Percentiles rank a stretch among this genome's conserved stretches.
Conservation (phyloP, 2,113 vertebrate species). For the Mugil cephalus region DNA sequence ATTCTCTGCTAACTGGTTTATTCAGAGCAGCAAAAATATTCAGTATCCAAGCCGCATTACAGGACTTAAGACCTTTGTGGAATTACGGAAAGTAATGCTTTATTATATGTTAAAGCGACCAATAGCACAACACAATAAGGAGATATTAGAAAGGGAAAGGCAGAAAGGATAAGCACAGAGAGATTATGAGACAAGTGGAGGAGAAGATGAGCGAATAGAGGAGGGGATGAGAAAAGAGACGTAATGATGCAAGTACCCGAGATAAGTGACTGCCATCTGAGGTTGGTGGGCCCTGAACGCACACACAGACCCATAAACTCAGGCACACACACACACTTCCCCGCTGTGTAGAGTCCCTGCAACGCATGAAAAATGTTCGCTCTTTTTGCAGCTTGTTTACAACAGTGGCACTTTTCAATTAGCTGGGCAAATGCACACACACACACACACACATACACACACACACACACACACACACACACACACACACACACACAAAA, state of each 20-base stretch:
- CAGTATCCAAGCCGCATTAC: conserved; percentile 1
- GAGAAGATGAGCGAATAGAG: conserved; percentile 3
- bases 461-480: conserved; percentile 20
- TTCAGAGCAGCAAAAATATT: neutral
- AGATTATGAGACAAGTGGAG: conserved; percentile 1
- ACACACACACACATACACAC: conserved; percentile 10
- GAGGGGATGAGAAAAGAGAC: conserved; percentile 32
- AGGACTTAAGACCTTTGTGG: neutral
- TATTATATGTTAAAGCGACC: neutral
- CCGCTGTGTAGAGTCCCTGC: conserved; percentile 11
- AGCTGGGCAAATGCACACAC: conserved; percentile 53
- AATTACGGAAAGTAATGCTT: conserved; percentile 4
- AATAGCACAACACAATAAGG: neutral
- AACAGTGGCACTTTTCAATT: conserved; percentile 72
- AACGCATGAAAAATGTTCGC: conserved; percentile 46
- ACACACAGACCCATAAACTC: conserved; percentile 9
- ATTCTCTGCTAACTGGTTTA: neutral
- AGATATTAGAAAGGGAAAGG: neutral
- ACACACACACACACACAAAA: conserved; percentile 7
- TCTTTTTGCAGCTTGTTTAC: conserved; percentile 70
- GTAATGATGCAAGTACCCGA: conserved; percentile 54
- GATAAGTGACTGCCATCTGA: conserved; percentile 60
- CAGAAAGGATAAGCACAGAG: neutral
- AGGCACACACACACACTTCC: conserved; percentile 9
- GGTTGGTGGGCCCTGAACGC: conserved; percentile 36